Conservation (phyloP, 2,113 vertebrate species). For the Perognathus longimembris region DNA sequence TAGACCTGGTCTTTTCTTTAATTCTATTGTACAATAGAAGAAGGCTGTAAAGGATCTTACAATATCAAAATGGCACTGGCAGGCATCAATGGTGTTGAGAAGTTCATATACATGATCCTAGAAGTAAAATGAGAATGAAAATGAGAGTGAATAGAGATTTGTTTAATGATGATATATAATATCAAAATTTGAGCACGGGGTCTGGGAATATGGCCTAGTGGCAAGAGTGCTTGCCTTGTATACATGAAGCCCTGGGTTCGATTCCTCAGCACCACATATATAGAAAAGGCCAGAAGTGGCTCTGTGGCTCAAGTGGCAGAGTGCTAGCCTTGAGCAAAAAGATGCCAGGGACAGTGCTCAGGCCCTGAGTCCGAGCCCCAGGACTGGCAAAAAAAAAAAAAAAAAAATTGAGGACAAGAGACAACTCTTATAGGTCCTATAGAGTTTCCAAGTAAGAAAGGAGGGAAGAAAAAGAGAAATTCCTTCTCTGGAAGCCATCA, state of each 20-base stretch:
- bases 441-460: neutral
- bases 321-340: no score
- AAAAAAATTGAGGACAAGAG: neutral
- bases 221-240: no score
- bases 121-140: constrained; percentile 16
- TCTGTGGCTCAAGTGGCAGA: no score
- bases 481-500: neutral
- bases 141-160: constrained; percentile 7
- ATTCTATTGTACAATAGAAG: neutral
- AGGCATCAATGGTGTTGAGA: constrained; percentile 95
- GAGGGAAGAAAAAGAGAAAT: neutral
- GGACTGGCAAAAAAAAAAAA: no score
- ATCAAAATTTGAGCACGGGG: neutral
- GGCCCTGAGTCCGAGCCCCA: no score
- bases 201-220: no score
- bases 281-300: no score
- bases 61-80: constrained; percentile 94
- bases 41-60: constrained; percentile 87
- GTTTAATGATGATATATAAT: no score
- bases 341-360: no score
- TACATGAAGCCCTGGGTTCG: no score
- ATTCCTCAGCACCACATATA: no score
- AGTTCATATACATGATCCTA: constrained; percentile 97
- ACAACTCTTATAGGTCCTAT: neutral
- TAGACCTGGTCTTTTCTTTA: neutral